phyloP scores from a whole-genome alignment of 2,888 invertebrate genomes.

The Chromoteleia sp. region DNA sequence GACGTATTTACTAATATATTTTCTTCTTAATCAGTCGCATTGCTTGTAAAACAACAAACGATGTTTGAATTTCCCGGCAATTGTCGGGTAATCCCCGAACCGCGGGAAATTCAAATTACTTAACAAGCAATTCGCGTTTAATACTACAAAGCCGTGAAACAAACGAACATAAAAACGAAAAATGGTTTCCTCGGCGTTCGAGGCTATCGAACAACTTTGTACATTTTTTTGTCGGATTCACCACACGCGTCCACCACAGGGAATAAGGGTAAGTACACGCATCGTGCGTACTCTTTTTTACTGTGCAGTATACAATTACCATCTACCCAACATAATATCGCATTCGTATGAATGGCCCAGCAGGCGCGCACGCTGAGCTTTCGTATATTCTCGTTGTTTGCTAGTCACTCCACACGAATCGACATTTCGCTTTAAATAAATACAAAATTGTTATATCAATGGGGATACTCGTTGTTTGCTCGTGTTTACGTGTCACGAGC shows the following conservation, averaged over 20 bases:
- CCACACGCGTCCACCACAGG: slow-evolving; percentile 58
- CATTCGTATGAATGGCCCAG: slow-evolving; percentile 74
- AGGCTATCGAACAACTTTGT: slow-evolving; percentile 43
- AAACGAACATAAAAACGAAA: slow-evolving; percentile 5
- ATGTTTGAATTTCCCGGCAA: slow-evolving; percentile 3
- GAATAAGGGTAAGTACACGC: slow-evolving; percentile 69
- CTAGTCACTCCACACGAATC: slow-evolving; percentile 59
- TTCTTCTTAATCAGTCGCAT: background rate
- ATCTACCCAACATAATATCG: slow-evolving; percentile 61
- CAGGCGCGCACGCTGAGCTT: slow-evolving; percentile 73
- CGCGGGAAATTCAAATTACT: slow-evolving; percentile 40
- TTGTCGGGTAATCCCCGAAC: slow-evolving; percentile 3
- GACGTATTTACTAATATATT: no score
- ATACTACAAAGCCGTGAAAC: background rate
- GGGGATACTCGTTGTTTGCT: slow-evolving; percentile 53
- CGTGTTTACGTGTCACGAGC: slow-evolving; percentile 49
- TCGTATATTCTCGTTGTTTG: slow-evolving; percentile 67
- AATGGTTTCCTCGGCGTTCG: background rate
- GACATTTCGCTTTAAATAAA: slow-evolving; percentile 63
- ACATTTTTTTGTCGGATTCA: slow-evolving; percentile 43
- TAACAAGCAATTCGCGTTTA: background rate
- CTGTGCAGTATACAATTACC: slow-evolving; percentile 71
- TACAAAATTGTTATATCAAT: slow-evolving; percentile 64
- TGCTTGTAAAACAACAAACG: background rate
- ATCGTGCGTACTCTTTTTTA: slow-evolving; percentile 69